These are phyloP conservation scores for Ctenosaura bakeri DNA, from an alignment of 2,797 vertebrate genomes.

Conservation along the genomic window DNA sequence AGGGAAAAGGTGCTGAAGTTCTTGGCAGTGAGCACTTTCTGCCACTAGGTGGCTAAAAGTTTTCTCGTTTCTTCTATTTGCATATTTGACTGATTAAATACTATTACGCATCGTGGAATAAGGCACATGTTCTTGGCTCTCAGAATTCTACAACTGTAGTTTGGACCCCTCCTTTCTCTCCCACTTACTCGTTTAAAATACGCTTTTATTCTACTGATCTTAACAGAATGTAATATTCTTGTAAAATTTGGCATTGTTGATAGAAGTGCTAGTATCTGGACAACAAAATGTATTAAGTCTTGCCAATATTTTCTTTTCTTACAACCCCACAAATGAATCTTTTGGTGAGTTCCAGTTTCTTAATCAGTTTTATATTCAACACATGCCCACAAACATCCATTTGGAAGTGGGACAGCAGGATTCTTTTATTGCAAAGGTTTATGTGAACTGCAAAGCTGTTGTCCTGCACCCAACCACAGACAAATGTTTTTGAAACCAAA, in stretches of 20 bases:
- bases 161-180: constrained; percentile 7
- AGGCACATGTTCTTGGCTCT: not conserved
- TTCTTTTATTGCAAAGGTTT: constrained; percentile 9
- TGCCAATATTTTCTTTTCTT: not conserved
- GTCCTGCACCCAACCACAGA: not conserved
- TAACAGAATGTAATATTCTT: constrained; percentile 1
- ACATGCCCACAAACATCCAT: not conserved
- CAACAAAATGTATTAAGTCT: not conserved
- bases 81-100: not conserved
- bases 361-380: constrained; percentile 8
- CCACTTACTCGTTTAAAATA: constrained; percentile 2
- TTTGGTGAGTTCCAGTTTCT: constrained; percentile 33
- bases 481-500: constrained; percentile 28
- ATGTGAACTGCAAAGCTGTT: constrained; percentile 3
- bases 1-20: not conserved
- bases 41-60: constrained; percentile 63
- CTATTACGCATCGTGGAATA: constrained; percentile 31
- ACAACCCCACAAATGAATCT: not conserved
- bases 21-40: not conserved
- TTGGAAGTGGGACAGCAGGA: not conserved
- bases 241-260: not conserved
- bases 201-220: constrained; percentile 12
- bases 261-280: not conserved
- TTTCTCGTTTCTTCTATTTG: constrained; percentile 26
- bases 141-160: not conserved